These are phyloP conservation scores for Drosophila planitibia DNA, from an alignment of 2,888 invertebrate species.

Conservation along the genomic window DNA sequence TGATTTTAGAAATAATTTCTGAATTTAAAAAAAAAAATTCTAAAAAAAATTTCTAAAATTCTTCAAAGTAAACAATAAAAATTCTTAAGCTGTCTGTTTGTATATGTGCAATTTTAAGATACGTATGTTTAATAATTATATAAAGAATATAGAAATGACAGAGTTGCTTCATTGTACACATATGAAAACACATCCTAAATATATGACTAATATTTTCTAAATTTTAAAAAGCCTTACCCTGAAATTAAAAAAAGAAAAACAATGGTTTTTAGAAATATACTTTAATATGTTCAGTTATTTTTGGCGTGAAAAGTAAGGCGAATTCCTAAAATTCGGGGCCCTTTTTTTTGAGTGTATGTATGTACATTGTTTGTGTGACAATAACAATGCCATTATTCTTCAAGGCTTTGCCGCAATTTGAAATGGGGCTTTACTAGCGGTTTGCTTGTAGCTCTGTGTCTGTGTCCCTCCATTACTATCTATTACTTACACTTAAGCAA, in stretches of 20 bases:
- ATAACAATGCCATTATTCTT: conserved; percentile 67
- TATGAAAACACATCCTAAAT: not conserved
- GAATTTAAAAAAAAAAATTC: too few species aligned
- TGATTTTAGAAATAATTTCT: too few species aligned
- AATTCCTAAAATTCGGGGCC: not conserved
- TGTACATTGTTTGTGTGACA: conserved; percentile 37
- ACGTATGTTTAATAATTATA: not conserved
- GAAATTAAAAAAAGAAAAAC: not conserved
- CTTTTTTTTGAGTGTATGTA: not conserved
- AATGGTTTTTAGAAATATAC: not conserved
- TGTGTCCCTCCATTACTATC: conserved; percentile 13
- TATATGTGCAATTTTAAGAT: too few species aligned
- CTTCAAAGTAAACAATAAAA: not conserved
- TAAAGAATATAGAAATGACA: not conserved
- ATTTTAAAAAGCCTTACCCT: not conserved
- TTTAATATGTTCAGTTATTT: not conserved
- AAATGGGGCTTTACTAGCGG: conserved; percentile 62
- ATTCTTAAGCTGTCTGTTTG: not conserved
- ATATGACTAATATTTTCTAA: not conserved
- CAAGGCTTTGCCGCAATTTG: conserved; percentile 59
- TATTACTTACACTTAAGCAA: conserved; percentile 55
- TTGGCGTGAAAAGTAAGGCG: not conserved
- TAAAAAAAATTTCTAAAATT: too few species aligned
- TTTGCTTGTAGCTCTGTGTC: conserved; percentile 37
- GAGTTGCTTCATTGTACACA: not conserved